These are phyloP conservation scores for Icerya purchasi DNA, from an alignment of 2,888 invertebrate genomes.

Conservation along the genomic window DNA sequence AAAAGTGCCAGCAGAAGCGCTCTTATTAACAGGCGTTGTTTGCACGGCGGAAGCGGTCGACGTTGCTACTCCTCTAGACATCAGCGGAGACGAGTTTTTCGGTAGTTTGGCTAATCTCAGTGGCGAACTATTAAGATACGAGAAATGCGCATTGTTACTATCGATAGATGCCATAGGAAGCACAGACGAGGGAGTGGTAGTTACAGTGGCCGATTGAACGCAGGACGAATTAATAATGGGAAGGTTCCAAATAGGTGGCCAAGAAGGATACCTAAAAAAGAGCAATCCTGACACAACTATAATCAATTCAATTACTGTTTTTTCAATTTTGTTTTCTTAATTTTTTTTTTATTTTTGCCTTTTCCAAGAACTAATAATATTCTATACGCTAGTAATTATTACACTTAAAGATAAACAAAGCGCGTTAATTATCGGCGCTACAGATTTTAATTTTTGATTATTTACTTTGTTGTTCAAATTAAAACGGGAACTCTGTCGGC, in stretches of 20 bases:
- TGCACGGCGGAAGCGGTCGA: not conserved
- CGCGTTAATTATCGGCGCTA: no score
- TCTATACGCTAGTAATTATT: no score
- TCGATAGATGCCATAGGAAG: constrained; percentile 1
- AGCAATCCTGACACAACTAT: not conserved
- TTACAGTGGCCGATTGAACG: not conserved
- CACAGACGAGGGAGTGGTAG: not conserved
- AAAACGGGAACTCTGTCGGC: no score
- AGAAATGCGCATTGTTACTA: constrained; percentile 8
- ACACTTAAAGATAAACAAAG: no score
- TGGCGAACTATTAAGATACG: constrained; percentile 10
- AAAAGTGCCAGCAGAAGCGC: constrained; percentile 15
- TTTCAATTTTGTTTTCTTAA: no score
- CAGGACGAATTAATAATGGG: not conserved
- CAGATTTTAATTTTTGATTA: no score
- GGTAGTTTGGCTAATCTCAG: constrained; percentile 5
- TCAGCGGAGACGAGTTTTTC: constrained; percentile 3
- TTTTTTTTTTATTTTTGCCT: no score
- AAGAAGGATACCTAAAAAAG: constrained; percentile 29
- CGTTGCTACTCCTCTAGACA: not conserved
- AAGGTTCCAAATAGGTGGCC: constrained; percentile 25
- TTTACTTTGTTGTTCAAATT: no score
- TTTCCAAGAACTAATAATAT: no score
- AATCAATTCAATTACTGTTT: no score
- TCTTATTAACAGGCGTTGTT: not conserved